phyloP scores from a whole-genome alignment of 92 coral and sea anemone species.

The Muricea muricata region DNA sequence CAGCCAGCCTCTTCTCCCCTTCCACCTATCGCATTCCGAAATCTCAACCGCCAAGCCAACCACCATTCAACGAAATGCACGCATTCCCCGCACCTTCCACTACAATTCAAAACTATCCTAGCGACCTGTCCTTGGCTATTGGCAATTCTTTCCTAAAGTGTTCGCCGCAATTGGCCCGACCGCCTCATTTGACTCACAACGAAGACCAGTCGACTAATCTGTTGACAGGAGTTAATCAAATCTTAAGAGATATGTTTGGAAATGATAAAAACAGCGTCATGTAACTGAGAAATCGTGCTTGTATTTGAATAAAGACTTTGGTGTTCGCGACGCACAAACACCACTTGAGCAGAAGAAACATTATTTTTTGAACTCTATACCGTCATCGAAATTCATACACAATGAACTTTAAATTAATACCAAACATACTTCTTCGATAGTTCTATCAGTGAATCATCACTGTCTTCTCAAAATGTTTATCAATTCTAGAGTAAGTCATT shows the following conservation, averaged over 20 bases:
- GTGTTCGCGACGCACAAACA: neutral
- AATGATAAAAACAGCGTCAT: slow-evolving; percentile 30
- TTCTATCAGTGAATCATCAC: neutral
- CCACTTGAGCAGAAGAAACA: neutral
- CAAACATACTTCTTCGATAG: neutral
- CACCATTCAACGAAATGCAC: neutral
- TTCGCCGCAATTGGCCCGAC: neutral
- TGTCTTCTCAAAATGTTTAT: neutral
- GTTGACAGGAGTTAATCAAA: slow-evolving; percentile 39
- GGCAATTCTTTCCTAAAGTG: neutral
- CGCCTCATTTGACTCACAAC: slow-evolving; percentile 13
- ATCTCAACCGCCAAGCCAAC: neutral
- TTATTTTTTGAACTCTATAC: neutral
- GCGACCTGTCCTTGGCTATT: slow-evolving; percentile 17
- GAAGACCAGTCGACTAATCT: slow-evolving; percentile 17
- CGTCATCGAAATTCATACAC: neutral
- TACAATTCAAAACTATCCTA: neutral
- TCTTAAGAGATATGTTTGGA: slow-evolving; percentile 44
- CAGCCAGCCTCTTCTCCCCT: slow-evolving; percentile 33
- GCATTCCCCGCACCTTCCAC: neutral
- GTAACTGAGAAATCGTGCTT: neutral
- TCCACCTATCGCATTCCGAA: slow-evolving; percentile 14
- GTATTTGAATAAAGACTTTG: neutral
- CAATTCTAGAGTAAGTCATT: neutral
- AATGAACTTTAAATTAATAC: neutral